phyloP scores from a whole-genome alignment of 2,113 vertebrate species.

The Raja brachyura region DNA sequence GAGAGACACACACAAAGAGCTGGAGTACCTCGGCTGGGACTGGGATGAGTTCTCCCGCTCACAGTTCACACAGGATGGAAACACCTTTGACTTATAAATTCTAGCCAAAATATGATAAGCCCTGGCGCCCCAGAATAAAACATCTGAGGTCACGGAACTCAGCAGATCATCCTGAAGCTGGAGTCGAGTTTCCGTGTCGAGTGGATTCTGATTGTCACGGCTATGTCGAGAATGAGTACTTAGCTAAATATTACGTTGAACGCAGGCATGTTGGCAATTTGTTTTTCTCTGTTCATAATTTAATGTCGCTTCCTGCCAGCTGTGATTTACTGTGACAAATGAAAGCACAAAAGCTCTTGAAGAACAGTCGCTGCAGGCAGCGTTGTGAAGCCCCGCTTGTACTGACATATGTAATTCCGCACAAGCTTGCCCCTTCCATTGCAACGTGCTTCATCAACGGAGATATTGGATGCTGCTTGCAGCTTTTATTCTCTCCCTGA shows the following conservation, averaged over 20 bases:
- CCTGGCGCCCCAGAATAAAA: neutral
- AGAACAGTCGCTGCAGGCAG: neutral
- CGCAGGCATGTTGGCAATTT: conserved; percentile 34
- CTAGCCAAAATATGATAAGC: conserved; percentile 19
- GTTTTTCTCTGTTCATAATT: conserved; percentile 34
- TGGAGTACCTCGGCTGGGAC: too few relatives aligned
- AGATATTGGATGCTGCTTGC: neutral
- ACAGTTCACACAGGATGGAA: neutral
- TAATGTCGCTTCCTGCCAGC: conserved; percentile 23
- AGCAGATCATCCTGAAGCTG: neutral
- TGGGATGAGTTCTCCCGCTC: too few relatives aligned
- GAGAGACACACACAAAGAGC: too few relatives aligned
- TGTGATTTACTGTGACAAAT: conserved; percentile 29
- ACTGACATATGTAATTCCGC: conserved; percentile 25
- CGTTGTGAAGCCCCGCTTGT: neutral
- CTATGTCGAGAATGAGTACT: conserved; percentile 22
- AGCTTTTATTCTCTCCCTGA: neutral
- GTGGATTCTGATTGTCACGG: neutral
- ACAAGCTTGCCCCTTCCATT: too few relatives aligned
- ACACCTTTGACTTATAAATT: conserved; percentile 6
- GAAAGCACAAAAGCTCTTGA: conserved; percentile 30
- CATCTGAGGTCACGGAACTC: neutral
- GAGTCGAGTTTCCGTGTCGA: conserved; percentile 3
- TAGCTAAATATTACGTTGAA: conserved; percentile 37
- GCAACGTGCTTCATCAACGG: too few relatives aligned